These are phyloP conservation scores for Neotoma lepida DNA, from an alignment of 2,113 vertebrate genomes.

Conservation along the genomic window DNA sequence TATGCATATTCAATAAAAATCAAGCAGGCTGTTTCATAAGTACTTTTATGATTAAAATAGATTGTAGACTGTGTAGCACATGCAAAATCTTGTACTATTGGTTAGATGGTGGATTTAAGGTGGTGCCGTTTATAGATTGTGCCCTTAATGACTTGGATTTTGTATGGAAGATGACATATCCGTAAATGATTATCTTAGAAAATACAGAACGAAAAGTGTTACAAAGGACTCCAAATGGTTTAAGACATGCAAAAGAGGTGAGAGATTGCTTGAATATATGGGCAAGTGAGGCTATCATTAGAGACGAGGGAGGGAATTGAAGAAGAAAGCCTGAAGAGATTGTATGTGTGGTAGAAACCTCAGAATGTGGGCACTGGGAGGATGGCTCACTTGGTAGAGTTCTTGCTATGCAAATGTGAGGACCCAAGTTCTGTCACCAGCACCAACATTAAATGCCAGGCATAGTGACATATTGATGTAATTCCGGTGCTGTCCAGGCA, in stretches of 20 bases:
- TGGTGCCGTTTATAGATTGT: neutral
- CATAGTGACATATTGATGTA: neutral
- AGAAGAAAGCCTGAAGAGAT: neutral
- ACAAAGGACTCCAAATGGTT: neutral
- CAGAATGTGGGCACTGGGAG: neutral
- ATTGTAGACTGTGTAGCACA: neutral
- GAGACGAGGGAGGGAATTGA: neutral
- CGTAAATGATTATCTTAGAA: slow-evolving; percentile 2
- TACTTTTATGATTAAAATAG: neutral
- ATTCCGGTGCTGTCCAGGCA: neutral
- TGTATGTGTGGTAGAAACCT: neutral
- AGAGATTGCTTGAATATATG: neutral
- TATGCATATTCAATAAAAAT: neutral
- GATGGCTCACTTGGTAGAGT: neutral
- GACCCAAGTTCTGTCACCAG: neutral
- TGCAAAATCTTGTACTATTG: neutral
- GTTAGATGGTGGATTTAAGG: neutral
- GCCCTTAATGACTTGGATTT: neutral
- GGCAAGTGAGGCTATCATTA: neutral
- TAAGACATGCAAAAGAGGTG: neutral
- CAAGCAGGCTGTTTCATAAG: neutral
- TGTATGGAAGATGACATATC: neutral
- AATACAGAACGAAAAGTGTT: neutral
- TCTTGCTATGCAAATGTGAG: neutral
- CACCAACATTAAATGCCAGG: neutral